Base-by-base conservation (phyloP, 2,888 invertebrate genomes). In the Latrodectus hesperus region DNA sequence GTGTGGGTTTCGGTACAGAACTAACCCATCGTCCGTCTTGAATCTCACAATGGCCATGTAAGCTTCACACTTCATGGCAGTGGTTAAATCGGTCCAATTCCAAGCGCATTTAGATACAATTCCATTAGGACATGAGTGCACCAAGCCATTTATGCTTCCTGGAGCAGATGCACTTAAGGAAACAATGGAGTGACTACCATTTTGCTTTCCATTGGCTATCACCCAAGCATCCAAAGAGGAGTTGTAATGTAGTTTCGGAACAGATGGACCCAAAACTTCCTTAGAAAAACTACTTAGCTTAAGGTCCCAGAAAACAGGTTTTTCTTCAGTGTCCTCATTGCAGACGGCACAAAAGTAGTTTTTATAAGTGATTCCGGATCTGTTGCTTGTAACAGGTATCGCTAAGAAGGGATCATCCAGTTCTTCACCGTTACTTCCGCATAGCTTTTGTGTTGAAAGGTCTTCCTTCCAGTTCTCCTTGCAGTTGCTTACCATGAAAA, bases 281-380 rank as follows among this genome's bases (percentile, higher is more conserved):
- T 55, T 8, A 17, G 12, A 38, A n/a, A 6, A 14, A n/a, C 55
- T 53, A 9, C 9, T n/a, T 12, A 79, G 10, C 9, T 60, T n/a
- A 4, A 81, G 26, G 8, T 65, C n/a, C 73, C 73, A 83, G 55
- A 52, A 76, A 12, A 60, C 17, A 3, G 52, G 64, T n/a, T 26
- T 16, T 16, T 22, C 51, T 4, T 17, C 10, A 16, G 14, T 11
- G 9, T 71, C 53, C 14, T 86, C 81, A 26, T 86, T 75, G 55
- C 86, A 86, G 11, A 60, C 17, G 5, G 60, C 60, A 67, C 86
- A 86, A 70, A 74, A 85, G 51, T 86, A 86, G 53, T 86, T 86
- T 38, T 76, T 81, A 65, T 86, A 86, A 1, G 81, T 76, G 8
- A 67, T 60, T 16, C 75, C 52, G 2, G 86, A 65, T 12, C 6